A percentile compares a stretch with the other conserved stretches of the same genome.
Conservation (phyloP, 1,140 invertebrate genomes). For the Papilio polytes region DNA sequence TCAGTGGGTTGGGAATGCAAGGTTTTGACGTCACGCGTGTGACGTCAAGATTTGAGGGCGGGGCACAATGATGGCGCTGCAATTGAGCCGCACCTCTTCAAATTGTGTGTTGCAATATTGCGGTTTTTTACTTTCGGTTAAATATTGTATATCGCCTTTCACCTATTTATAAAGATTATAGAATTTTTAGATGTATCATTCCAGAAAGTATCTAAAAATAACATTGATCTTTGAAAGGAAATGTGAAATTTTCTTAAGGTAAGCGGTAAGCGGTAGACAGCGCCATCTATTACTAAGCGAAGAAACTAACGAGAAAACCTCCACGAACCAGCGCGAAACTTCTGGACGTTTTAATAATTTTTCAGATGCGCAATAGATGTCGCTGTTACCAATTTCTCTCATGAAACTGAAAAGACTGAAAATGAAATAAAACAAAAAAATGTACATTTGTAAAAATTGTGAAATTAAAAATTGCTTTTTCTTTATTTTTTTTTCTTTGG, state of each 20-base stretch:
- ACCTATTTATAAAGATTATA: neutral
- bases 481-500: no score
- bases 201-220: neutral
- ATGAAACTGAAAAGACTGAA: neutral
- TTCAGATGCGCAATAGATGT: neutral
- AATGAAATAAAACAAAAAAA: neutral
- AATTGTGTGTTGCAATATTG: constrained; percentile 1
- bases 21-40: constrained; percentile 69
- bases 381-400: neutral
- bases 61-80: constrained; percentile 56
- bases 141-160: neutral
- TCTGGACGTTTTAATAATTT: neutral
- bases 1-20: constrained; percentile 53
- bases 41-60: constrained; percentile 72
- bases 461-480: no score
- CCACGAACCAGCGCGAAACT: neutral
- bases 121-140: neutral
- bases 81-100: constrained; percentile 25
- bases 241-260: neutral
- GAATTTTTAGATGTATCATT: neutral
- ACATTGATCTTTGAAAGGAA: neutral
- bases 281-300: neutral
- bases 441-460: no score
- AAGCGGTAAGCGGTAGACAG: neutral
- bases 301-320: neutral